Evolutionary conservation across 2,888 invertebrate species (phyloP), one percentile per base, ranked within the genome.

Genomic region (Metalampra italica): DNA sequence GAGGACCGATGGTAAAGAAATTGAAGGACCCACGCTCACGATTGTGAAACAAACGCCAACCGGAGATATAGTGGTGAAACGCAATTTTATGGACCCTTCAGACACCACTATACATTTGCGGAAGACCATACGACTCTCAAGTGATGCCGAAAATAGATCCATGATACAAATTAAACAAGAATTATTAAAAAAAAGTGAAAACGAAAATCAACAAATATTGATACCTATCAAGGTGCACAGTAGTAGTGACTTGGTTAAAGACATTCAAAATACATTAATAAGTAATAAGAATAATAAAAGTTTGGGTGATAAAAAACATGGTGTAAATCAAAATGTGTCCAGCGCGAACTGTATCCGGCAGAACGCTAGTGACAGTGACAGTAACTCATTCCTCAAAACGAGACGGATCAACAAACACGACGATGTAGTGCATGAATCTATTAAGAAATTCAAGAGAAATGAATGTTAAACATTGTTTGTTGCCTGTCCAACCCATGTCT

Each of bases 261-360:
- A 90, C 76, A 81, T 90, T 77, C 88, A 88, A 75, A 89, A 87
- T 71, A 79, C 85, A 52, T 75, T 86, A 73, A 77, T 90, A 79
- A 82, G 78, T 68, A 88, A 83, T 81, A 89, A 87, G 75, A 88
- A 76, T 75, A 87, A 76, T 73, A 82, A 86, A 76, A 82, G 68
- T 62, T 66, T 85, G 60, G 75, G 82, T 85, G 90, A 90, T 75
- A 90, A 89, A 83, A 90, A 86, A 72, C 78, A 86, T 69, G 73
- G 81, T 82, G 79, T 88, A 75, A 88, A 83, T 82, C 87, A 87
- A 70, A 88, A 78, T 78, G 78, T 85, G 71, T 73, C 88, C 67
- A 84, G 64, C 76, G 63, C 82, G 54, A 87, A 87, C 71, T 86
- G 82, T 75, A 71, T 86, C 68, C 75, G 88, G 63, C 86, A 84